Percentiles rank a stretch among this genome's conserved stretches.
Evolutionary conservation across 2,113 vertebrate genomes (phyloP).

Genomic region (Parotia lawesii): DNA sequence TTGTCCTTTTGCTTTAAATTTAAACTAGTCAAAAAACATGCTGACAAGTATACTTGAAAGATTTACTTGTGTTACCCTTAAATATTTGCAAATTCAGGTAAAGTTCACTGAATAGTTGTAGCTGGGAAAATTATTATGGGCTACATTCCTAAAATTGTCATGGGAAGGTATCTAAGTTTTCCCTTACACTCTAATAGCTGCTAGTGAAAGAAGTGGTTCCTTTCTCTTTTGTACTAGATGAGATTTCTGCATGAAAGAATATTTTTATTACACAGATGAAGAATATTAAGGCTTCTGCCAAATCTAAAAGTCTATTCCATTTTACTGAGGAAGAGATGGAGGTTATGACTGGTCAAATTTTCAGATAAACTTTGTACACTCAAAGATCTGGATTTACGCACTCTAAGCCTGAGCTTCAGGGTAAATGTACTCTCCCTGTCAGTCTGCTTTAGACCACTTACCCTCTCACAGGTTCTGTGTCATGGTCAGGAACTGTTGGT

Average conservation of each 20-base stretch:
- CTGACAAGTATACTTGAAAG: neutral
- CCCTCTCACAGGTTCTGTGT: neutral
- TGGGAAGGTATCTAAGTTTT: neutral
- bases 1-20: neutral
- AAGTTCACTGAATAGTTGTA: neutral
- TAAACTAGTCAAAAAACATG: neutral
- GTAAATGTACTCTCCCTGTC: neutral
- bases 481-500: neutral
- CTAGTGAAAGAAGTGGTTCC: neutral
- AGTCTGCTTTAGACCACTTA: neutral
- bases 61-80: neutral
- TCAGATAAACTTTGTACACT: neutral
- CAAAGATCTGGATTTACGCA: neutral
- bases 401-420: neutral
- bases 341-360: neutral
- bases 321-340: neutral
- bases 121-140: neutral
- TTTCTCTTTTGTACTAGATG: neutral
- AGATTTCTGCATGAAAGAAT: neutral
- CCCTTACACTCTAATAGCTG: neutral
- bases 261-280: neutral
- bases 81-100: neutral
- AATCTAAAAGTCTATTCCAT: neutral
- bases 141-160: neutral
- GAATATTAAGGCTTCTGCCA: neutral